phyloP scores from a whole-genome alignment of 2,797 vertebrate genomes.

The Halcyon leucocephala region DNA sequence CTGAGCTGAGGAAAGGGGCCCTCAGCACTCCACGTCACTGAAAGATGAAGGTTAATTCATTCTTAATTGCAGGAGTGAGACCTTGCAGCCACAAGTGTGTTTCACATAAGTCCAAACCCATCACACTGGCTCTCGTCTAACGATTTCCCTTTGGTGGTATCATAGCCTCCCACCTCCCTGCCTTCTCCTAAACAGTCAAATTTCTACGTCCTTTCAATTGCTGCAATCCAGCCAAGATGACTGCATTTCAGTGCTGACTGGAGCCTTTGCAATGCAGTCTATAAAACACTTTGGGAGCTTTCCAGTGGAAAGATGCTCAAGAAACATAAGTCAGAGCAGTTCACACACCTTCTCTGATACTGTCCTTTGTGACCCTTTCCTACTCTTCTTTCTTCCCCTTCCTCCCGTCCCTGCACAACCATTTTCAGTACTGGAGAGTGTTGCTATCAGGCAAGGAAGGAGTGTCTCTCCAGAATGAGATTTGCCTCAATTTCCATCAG shows the following conservation, averaged over 20 bases:
- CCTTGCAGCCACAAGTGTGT: not conserved
- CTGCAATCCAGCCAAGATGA: conserved; percentile 22
- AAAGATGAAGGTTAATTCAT: not conserved
- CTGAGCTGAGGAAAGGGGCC: not conserved
- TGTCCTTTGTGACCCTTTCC: not conserved
- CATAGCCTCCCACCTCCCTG: not conserved
- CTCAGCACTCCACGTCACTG: rapidly evolving
- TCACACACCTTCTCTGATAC: not conserved
- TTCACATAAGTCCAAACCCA: not conserved
- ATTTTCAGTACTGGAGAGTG: conserved; percentile 11
- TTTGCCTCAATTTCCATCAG: conserved; percentile 80
- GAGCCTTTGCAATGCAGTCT: conserved; percentile 23
- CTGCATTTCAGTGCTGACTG: conserved; percentile 18
- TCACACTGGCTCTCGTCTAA: not conserved
- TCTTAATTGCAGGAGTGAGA: not conserved
- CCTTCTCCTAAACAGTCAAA: not conserved
- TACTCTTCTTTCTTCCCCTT: not conserved
- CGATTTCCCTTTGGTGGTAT: not conserved
- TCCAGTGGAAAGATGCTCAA: conserved; percentile 38
- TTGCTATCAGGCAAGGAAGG: conserved; percentile 35
- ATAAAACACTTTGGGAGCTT: conserved; percentile 51
- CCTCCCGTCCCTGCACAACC: not conserved
- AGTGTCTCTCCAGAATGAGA: conserved; percentile 69
- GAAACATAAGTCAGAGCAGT: conserved; percentile 19
- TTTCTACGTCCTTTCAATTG: conserved; percentile 11